Evolutionary conservation across 2,888 invertebrate species (phyloP).

Genomic region (Dendrolimus houi): DNA sequence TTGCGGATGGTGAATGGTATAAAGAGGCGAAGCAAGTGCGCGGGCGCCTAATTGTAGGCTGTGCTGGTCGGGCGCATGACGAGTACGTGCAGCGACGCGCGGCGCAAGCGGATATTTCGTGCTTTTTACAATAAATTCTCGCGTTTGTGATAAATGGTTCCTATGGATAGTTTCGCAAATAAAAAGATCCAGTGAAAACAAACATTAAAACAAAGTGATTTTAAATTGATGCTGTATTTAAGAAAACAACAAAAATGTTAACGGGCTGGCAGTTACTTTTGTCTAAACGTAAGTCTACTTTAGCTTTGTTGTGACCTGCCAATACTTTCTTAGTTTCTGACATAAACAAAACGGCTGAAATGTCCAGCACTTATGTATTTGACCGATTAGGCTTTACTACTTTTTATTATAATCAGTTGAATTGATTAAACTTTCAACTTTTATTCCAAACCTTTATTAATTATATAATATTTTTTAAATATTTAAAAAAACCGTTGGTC

Average conservation of each 20-base stretch:
- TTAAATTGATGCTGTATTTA: constrained; percentile 13
- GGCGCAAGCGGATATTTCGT: constrained; percentile 23
- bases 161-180: constrained; percentile 17
- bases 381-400: no score
- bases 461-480: no score
- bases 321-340: no score
- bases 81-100: constrained; percentile 19
- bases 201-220: constrained; percentile 15
- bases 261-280: constrained; percentile 61
- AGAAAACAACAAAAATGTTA: constrained; percentile 43
- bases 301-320: not conserved
- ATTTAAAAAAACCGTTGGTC: no score
- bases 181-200: constrained; percentile 11
- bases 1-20: constrained; percentile 34
- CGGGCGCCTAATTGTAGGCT: constrained; percentile 50
- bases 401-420: no score
- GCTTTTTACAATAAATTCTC: constrained; percentile 12
- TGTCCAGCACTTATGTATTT: no score
- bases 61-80: constrained; percentile 23
- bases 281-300: constrained; percentile 54
- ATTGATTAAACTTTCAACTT: no score
- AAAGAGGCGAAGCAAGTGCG: constrained; percentile 47
- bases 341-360: no score
- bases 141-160: constrained; percentile 21
- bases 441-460: no score